Evolutionary conservation across 2,888 invertebrate genomes (phyloP).

Genomic region (Urechis unicinctus): DNA sequence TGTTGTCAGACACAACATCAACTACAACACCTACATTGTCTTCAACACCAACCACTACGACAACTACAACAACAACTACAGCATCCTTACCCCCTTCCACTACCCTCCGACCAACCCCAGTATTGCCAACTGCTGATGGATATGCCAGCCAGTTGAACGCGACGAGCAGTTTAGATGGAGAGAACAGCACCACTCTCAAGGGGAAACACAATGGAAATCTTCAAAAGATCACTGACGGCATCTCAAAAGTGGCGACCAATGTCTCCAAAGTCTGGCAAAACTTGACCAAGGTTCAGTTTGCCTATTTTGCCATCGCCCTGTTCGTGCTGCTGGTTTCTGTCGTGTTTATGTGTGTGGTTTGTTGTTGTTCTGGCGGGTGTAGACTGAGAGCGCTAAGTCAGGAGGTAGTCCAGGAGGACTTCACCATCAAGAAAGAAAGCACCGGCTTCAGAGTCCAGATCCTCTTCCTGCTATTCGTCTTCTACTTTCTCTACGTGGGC

Average conservation of each 20-base stretch:
- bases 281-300: conserved; percentile 45
- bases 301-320: conserved; percentile 47
- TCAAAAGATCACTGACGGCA: no score
- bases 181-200: not conserved
- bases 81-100: not conserved
- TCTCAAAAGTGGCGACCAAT: conserved; percentile 8
- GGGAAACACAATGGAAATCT: no score
- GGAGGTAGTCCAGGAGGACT: not conserved
- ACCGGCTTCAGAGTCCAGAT: conserved; percentile 30
- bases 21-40: conserved; percentile 15
- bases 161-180: no score
- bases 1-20: conserved; percentile 5
- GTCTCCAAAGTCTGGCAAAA: conserved; percentile 22
- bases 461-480: conserved; percentile 44
- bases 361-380: conserved; percentile 13
- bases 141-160: no score
- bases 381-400: not conserved
- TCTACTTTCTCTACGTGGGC: conserved; percentile 50
- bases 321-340: conserved; percentile 41
- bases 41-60: conserved; percentile 7
- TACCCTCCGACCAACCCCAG: no score
- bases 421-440: conserved; percentile 9
- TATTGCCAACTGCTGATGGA: no score
- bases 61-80: conserved; percentile 1
- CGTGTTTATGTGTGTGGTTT: conserved; percentile 45